Percentiles rank a stretch among this genome's conserved stretches.
Conservation (phyloP, 2,888 invertebrate genomes). For the Diarsia rubi region DNA sequence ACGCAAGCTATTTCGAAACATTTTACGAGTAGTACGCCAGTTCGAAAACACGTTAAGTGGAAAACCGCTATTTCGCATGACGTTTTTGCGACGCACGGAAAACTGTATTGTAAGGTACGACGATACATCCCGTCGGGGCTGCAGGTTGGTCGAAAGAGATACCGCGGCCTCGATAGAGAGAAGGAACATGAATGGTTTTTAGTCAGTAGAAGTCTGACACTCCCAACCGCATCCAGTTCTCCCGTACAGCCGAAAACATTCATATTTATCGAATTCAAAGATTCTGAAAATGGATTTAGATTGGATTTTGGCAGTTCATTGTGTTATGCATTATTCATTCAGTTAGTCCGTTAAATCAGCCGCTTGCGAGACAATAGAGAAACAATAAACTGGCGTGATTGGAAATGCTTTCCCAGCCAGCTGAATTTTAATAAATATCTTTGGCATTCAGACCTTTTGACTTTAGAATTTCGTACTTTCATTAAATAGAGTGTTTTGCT, state of each 20-base stretch:
- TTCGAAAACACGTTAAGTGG: no score
- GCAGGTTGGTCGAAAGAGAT: no score
- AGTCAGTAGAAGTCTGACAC: no score
- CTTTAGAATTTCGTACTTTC: constrained; percentile 62
- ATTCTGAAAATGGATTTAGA: constrained; percentile 71
- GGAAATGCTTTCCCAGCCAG: constrained; percentile 58
- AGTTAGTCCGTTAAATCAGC: constrained; percentile 73
- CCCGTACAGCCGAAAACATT: constrained; percentile 43
- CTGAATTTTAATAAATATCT: constrained; percentile 66
- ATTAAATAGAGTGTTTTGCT: constrained; percentile 61
- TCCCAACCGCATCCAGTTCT: no score
- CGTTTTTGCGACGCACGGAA: no score
- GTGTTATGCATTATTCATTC: constrained; percentile 75
- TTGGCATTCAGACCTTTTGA: constrained; percentile 59
- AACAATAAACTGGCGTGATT: constrained; percentile 68
- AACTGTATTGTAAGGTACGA: no score
- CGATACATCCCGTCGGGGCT: no score
- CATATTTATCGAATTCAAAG: constrained; percentile 64
- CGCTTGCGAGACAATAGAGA: constrained; percentile 68
- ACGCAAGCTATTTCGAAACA: no score
- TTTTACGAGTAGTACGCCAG: no score
- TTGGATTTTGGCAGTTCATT: constrained; percentile 73
- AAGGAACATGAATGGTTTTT: no score
- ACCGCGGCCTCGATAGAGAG: no score
- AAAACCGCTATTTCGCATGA: no score